Evolutionary conservation across 2,113 vertebrate species (phyloP).

Genomic region (Alectura lathami): DNA sequence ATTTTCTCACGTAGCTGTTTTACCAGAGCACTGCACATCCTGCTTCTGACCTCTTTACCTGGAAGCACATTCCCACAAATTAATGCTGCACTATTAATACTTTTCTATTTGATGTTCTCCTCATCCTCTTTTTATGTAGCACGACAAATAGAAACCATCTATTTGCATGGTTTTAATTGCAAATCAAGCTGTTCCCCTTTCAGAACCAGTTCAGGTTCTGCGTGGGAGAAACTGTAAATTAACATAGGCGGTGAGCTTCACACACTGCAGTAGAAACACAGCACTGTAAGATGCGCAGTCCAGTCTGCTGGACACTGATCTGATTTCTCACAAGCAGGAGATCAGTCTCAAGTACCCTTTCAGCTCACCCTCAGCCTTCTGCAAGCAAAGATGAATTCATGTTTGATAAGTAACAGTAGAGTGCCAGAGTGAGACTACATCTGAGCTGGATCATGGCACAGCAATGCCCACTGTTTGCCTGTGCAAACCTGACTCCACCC

Average conservation of each 20-base stretch:
- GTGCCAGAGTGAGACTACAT: neutral
- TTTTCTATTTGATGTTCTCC: neutral
- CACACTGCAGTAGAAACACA: accelerated
- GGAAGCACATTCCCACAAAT: neutral
- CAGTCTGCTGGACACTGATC: neutral
- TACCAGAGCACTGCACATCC: neutral
- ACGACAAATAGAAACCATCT: neutral
- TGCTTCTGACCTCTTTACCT: neutral
- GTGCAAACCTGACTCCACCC: neutral
- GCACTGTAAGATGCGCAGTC: accelerated
- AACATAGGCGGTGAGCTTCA: neutral
- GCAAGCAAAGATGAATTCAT: neutral
- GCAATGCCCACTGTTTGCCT: neutral
- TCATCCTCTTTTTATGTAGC: neutral
- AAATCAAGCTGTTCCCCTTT: neutral
- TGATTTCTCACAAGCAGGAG: neutral
- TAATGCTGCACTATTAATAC: neutral
- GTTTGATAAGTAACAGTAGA: neutral
- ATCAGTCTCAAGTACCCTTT: neutral
- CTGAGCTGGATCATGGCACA: neutral
- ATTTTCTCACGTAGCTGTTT: neutral
- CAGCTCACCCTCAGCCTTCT: neutral
- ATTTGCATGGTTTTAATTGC: neutral
- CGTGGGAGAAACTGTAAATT: neutral
- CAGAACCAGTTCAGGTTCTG: neutral